Base-by-base conservation (phyloP, 2,797 vertebrate species). In the Pogoniulus pusillus region DNA sequence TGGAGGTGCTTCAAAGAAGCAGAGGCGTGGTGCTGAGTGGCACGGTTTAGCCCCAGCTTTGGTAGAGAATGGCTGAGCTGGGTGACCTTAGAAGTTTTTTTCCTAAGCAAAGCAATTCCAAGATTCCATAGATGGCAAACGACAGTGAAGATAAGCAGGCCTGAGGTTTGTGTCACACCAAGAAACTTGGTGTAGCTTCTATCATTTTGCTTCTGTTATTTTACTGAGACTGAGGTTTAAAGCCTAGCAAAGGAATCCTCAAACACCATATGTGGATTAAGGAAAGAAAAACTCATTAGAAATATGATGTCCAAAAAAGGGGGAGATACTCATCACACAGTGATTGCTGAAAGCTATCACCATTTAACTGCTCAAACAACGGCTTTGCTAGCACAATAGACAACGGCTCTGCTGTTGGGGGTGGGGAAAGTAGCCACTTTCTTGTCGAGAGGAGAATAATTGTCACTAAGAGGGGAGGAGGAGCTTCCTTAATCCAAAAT, bases 401-500 rank as follows among this genome's bases (percentile, higher is more conserved):
- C 2, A 3, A 80, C 78, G 89, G 24, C 23, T 78, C 51, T 89
- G 49, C 34, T 76, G 45, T 59, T 79, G 77, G 64, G 74, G 68
- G n/a, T n/a, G n/a, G 69, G 65, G 82, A 78, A 89, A 74, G 16
- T 74, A 90, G 87, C 47, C 29, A 12, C 15, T 73, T 92, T 85
- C 41, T 90, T 74, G 59, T 45, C 55, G 23, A 29, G 43, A 82
- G 24, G n/a, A 54, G 55, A 82, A 82, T 58, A 24, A 93, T 89
- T 80, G 54, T 60, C 47, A 63, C n/a, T 53, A 62, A 90, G 39
- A 94, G 73, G 59, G 87, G 70, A 90, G 81, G 64, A 92, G 59
- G 65, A 82, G 32, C 90, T 80, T 91, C 75, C 62, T 86, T 81
- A 93, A 85, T 85, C 81, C 59, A 63, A 74, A 93, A 85, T 62